These are phyloP conservation scores for Ladona fulva DNA, from an alignment of 1,140 invertebrate species.

Conservation along the genomic window DNA sequence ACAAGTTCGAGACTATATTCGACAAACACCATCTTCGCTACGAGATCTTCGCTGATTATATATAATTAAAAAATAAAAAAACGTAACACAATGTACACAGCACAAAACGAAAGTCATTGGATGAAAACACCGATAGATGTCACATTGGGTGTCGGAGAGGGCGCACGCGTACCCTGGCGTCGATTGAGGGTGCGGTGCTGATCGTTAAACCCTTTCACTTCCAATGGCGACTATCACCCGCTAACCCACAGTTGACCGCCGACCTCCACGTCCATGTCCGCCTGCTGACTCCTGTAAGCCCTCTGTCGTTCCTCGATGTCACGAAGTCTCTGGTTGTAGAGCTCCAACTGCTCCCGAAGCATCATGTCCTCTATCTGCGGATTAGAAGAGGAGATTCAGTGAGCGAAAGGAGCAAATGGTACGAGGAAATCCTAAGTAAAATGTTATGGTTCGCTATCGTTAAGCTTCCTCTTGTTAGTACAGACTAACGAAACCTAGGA, in stretches of 20 bases:
- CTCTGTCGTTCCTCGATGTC: conserved; percentile 85
- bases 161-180: too few species aligned
- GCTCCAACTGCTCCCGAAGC: conserved; percentile 79
- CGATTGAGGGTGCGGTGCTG: too few species aligned
- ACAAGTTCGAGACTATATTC: background rate
- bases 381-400: background rate
- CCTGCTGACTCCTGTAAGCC: conserved; percentile 58
- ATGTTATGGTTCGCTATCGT: too few species aligned
- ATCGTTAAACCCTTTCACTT: background rate
- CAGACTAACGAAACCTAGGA: too few species aligned
- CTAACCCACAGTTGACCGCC: conserved; percentile 1
- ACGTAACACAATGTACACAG: background rate
- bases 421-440: too few species aligned
- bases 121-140: background rate
- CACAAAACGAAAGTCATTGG: background rate
- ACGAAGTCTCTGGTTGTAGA: conserved; percentile 75
- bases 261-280: background rate
- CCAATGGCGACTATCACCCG: background rate
- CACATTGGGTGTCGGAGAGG: too few species aligned
- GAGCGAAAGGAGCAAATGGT: too few species aligned
- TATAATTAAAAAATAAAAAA: background rate
- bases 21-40: background rate
- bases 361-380: conserved; percentile 68
- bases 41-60: background rate
- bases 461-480: too few species aligned